These are phyloP conservation scores for Sebastes minor DNA, from an alignment of 2,797 vertebrate genomes.

Conservation along the genomic window DNA sequence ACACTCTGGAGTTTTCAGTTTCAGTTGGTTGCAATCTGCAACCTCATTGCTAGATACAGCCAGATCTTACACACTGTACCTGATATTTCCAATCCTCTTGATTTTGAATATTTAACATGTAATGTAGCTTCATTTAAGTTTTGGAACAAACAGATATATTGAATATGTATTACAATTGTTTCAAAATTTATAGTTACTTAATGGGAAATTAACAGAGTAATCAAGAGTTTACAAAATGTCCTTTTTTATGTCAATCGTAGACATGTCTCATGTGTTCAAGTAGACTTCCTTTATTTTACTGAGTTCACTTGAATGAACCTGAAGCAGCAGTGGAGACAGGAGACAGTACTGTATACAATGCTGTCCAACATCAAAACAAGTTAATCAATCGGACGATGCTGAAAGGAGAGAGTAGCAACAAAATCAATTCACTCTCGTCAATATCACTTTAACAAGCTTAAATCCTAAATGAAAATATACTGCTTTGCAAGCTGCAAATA, in stretches of 20 bases:
- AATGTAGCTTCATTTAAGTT: too few species aligned
- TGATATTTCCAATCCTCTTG: neutral
- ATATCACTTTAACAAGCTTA: conserved; percentile 63
- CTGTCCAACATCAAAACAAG: conserved; percentile 59
- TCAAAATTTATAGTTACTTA: neutral
- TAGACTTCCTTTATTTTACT: neutral
- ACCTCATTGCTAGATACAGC: too few species aligned
- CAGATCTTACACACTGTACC: too few species aligned
- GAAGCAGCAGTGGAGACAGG: neutral
- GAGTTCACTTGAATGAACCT: neutral
- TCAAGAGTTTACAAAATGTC: neutral
- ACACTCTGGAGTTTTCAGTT: too few species aligned
- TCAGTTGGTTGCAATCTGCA: too few species aligned
- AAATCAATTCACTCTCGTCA: conserved; percentile 60
- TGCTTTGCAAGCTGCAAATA: conserved; percentile 37
- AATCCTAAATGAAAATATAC: conserved; percentile 61
- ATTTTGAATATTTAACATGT: neutral
- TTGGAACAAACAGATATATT: neutral
- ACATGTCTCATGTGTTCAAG: neutral
- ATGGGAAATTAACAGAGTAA: neutral
- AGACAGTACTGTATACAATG: neutral
- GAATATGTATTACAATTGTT: neutral
- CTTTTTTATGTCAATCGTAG: neutral
- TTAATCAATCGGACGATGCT: conserved; percentile 60
- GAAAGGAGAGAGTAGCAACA: conserved; percentile 56